Percentiles rank a stretch among this genome's conserved stretches.
These are phyloP conservation scores for Pteronura brasiliensis DNA, from an alignment of 2,113 vertebrate species.

Conservation along the genomic window DNA sequence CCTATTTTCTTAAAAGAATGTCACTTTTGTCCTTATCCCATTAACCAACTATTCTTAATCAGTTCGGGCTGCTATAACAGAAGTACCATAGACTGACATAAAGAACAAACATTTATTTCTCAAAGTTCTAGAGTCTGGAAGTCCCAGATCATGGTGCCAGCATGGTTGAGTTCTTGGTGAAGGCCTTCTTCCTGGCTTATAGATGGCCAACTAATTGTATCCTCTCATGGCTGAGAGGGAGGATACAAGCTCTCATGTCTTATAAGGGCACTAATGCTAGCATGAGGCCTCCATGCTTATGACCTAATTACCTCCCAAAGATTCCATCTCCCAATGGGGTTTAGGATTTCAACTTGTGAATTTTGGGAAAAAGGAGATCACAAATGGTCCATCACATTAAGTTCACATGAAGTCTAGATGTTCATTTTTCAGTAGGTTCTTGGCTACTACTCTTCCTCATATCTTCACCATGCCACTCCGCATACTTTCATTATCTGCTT, in stretches of 20 bases:
- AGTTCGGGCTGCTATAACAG: neutral
- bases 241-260: neutral
- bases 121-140: neutral
- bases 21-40: neutral
- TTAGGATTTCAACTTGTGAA: neutral
- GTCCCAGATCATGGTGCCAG: neutral
- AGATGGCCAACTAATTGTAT: neutral
- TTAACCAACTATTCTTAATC: neutral
- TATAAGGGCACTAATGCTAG: neutral
- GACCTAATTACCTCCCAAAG: neutral
- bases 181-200: neutral
- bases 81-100: neutral
- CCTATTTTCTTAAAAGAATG: neutral
- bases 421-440: neutral
- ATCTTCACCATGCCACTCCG: neutral
- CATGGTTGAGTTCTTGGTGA: neutral
- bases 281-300: neutral
- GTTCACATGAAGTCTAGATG: neutral
- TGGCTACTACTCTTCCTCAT: accelerated
- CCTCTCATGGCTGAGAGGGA: neutral
- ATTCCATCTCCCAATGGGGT: neutral
- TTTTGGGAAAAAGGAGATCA: neutral
- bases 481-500: neutral
- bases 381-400: neutral
- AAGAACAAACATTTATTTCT: neutral